These are phyloP conservation scores for Sitta europaea DNA, from an alignment of 2,113 vertebrate species.

Conservation along the genomic window DNA sequence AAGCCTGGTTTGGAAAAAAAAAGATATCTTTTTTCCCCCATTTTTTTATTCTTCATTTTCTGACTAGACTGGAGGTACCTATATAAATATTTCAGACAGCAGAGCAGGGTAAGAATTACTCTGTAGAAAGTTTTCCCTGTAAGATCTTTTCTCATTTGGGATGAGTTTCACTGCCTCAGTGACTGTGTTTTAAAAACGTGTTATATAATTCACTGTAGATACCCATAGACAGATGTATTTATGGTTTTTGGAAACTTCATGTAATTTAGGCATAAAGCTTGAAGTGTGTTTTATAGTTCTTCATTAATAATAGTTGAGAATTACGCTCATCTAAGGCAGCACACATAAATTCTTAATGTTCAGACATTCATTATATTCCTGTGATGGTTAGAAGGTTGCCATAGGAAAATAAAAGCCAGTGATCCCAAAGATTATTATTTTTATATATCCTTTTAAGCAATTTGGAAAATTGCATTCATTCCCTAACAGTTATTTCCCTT, in stretches of 20 bases:
- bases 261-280: not conserved
- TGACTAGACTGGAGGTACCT: not conserved
- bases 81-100: slow-evolving; percentile 35
- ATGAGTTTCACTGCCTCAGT: not conserved
- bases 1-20: not conserved
- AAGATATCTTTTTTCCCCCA: rapidly evolving
- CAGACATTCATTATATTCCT: slow-evolving; percentile 22
- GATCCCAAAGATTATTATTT: not conserved
- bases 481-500: not conserved
- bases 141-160: slow-evolving; percentile 16
- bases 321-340: slow-evolving; percentile 15
- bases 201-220: slow-evolving; percentile 47
- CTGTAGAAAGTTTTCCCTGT: not conserved
- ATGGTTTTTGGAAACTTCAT: slow-evolving; percentile 18
- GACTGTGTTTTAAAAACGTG: not conserved
- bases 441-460: not conserved
- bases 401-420: slow-evolving; percentile 33
- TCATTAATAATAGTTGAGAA: slow-evolving; percentile 51
- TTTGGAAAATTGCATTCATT: not conserved
- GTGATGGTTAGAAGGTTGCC: not conserved
- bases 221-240: not conserved
- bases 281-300: slow-evolving; percentile 4
- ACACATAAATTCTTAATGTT: slow-evolving; percentile 26
- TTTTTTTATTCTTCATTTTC: not conserved
- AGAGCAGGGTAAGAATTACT: not conserved